These are phyloP conservation scores for Solenopsis invicta DNA, from an alignment of 1,140 invertebrate genomes.

Conservation along the genomic window DNA sequence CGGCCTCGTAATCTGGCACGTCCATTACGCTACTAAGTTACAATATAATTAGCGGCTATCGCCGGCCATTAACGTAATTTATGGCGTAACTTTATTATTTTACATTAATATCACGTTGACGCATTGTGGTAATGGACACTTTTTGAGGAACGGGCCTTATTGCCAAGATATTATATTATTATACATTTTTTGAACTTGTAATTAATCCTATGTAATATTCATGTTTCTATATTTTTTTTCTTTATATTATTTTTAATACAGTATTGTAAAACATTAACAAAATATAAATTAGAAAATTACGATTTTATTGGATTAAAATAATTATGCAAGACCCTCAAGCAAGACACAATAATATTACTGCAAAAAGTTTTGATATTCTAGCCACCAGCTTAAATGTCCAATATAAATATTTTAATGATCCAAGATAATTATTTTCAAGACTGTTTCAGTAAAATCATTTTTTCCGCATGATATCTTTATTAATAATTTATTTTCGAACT, in stretches of 20 bases:
- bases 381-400: too few species aligned
- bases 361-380: too few species aligned
- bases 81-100: slow-evolving; percentile 61
- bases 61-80: slow-evolving; percentile 59
- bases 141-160: slow-evolving; percentile 12
- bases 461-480: not conserved
- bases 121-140: slow-evolving; percentile 23
- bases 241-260: too few species aligned
- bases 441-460: too few species aligned
- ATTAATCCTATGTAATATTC: slow-evolving; percentile 7
- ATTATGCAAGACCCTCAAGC: too few species aligned
- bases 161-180: not conserved
- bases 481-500: slow-evolving; percentile 4
- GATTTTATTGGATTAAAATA: too few species aligned
- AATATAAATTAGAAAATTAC: too few species aligned
- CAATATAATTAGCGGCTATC: slow-evolving; percentile 64
- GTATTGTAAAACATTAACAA: too few species aligned
- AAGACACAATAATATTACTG: too few species aligned
- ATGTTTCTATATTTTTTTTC: not conserved
- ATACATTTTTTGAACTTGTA: not conserved
- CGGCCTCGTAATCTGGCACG: slow-evolving; percentile 51
- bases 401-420: too few species aligned
- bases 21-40: slow-evolving; percentile 64
- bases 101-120: slow-evolving; percentile 49
- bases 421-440: too few species aligned